A percentile compares a stretch with the other conserved stretches of the same genome.
These are phyloP conservation scores for Falco berigora DNA, from an alignment of 2,797 vertebrate species.

Conservation along the genomic window DNA sequence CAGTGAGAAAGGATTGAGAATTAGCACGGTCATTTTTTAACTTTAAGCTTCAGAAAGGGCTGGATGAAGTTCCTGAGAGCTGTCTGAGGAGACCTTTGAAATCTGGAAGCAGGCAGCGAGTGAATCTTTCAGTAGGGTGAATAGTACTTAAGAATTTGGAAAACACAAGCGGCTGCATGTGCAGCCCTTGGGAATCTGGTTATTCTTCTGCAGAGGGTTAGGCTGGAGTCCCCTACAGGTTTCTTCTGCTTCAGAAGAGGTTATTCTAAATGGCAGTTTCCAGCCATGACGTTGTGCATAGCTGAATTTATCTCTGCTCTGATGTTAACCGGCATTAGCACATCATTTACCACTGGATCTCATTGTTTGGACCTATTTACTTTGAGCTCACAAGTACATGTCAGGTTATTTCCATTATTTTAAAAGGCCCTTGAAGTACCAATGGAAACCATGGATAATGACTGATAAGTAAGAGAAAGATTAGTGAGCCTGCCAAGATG, in stretches of 20 bases:
- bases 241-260: background rate
- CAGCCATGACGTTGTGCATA: background rate
- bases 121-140: background rate
- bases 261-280: background rate
- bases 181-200: background rate
- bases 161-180: background rate
- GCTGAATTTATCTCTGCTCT: background rate
- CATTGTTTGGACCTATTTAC: constrained; percentile 18
- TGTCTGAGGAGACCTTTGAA: background rate
- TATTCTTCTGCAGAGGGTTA: background rate
- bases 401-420: constrained; percentile 37
- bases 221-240: background rate
- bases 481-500: background rate
- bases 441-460: constrained; percentile 17
- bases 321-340: background rate
- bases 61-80: background rate
- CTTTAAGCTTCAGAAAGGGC: background rate
- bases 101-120: background rate
- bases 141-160: background rate
- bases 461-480: constrained; percentile 32
- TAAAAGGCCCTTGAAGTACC: constrained; percentile 14
- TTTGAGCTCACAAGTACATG: background rate
- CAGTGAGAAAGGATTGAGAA: background rate
- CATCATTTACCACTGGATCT: background rate
- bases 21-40: background rate